Conservation (phyloP, 1,140 invertebrate species). For the Trinorchestia longiramus region DNA sequence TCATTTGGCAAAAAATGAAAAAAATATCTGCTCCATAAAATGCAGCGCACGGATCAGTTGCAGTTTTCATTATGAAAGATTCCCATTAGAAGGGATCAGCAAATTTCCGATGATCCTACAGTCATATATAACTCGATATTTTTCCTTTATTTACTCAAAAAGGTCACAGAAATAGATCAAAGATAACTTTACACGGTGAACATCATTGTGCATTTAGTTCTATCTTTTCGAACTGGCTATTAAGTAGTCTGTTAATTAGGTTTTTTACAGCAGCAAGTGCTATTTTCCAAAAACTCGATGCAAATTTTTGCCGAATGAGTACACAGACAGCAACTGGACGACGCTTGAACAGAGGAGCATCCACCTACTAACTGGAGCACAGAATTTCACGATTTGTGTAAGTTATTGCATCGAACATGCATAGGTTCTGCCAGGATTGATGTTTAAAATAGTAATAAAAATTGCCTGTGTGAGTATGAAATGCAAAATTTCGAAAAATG, state of each 20-base stretch:
- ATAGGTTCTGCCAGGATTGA: background rate
- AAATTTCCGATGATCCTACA: background rate
- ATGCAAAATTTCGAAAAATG: background rate
- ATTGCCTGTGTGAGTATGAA: background rate
- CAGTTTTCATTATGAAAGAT: background rate
- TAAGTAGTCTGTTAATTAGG: background rate
- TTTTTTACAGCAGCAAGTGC: background rate
- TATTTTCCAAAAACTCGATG: too few species aligned
- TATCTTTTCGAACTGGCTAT: background rate
- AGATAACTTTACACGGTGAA: background rate
- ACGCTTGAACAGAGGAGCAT: background rate
- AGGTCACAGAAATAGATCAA: background rate
- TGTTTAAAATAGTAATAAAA: background rate
- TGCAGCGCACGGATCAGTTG: background rate
- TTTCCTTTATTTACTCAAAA: background rate
- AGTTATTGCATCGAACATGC: background rate
- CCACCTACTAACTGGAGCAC: background rate
- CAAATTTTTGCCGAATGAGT: background rate
- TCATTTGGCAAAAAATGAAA: background rate
- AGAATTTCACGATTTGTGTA: background rate
- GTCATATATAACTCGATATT: background rate
- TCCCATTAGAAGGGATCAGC: background rate
- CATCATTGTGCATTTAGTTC: background rate
- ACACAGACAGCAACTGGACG: background rate
- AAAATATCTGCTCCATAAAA: background rate